These are phyloP conservation scores for Silvanus unidentatus DNA, from an alignment of 2,888 invertebrate species.

Conservation along the genomic window DNA sequence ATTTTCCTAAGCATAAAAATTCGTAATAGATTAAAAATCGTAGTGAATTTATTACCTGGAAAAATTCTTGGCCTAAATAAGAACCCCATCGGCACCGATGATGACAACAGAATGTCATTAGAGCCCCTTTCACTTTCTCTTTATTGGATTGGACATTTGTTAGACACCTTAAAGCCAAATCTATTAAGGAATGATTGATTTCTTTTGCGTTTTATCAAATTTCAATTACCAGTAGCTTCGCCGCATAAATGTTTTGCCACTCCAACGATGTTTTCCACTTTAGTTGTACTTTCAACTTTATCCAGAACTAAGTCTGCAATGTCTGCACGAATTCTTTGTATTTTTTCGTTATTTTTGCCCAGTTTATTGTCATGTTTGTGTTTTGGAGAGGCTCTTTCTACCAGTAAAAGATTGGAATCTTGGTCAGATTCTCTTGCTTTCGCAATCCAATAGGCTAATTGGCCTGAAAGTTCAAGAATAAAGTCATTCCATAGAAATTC, in stretches of 20 bases:
- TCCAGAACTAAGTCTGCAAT: slow-evolving; percentile 70
- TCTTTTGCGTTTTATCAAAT: neutral
- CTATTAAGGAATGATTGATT: slow-evolving; percentile 40
- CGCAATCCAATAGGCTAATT: slow-evolving; percentile 72
- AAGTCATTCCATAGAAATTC: neutral
- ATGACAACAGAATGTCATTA: slow-evolving; percentile 87
- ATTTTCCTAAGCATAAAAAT: slow-evolving; percentile 44
- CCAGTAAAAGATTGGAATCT: slow-evolving; percentile 57
- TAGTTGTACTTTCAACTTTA: slow-evolving; percentile 48
- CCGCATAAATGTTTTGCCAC: slow-evolving; percentile 89
- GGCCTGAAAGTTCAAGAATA: too few relatives aligned
- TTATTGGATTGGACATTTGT: slow-evolving; percentile 42
- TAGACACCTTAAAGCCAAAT: slow-evolving; percentile 68
- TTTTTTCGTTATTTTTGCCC: slow-evolving; percentile 43
- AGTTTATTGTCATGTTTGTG: slow-evolving; percentile 47
- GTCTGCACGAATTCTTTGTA: slow-evolving; percentile 70
- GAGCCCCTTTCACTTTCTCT: slow-evolving; percentile 51
- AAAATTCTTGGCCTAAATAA: slow-evolving; percentile 63
- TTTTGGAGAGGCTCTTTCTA: slow-evolving; percentile 75
- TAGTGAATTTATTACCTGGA: slow-evolving; percentile 39
- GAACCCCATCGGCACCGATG: slow-evolving; percentile 71
- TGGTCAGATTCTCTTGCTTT: slow-evolving; percentile 49
- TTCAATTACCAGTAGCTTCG: slow-evolving; percentile 69
- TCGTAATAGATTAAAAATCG: slow-evolving; percentile 1
- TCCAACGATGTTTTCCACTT: slow-evolving; percentile 56